Base-by-base conservation (phyloP, 2,113 vertebrate genomes). In the Bettongia penicillata region DNA sequence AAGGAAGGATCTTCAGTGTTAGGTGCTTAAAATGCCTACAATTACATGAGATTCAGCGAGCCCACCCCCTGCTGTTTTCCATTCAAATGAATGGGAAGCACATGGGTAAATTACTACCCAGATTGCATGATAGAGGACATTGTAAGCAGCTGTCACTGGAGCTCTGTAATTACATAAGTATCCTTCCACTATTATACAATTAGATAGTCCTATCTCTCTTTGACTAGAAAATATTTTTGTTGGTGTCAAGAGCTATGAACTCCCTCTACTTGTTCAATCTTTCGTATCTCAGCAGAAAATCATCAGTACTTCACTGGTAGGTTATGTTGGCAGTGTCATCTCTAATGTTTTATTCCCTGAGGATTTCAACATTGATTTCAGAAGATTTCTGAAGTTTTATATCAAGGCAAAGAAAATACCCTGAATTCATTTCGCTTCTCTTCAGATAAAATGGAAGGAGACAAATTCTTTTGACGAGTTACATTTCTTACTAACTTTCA, bases 101-200 rank as follows among this genome's bases (percentile, higher is more conserved):
- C 98, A 50, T 9, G 93, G 97, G 95, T 98, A 98, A 98, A 98
- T 99, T 94, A 97, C 97, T 96, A 31, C 97, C 97, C 95, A 97
- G 96, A 95, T 98, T 0, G 3, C 0, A 0, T 31, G 97, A 77
- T 55, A 96, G 55, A 0, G 89, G 96, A 95, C 97, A 91, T 55
- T 28, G 31, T 93, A 95, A 96, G 93, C 98, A 98, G 97, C 97
- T 98, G 97, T 96, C 98, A 96, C 49, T 14, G 53, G 50, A 90
- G 89, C 94, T 97, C 97, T 98, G 96, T 97, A 98, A 98, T 98
- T 98, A 97, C 96, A 95, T 95, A 98, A 96, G 96, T 96, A 89
- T 97, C 98, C 93, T 97, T 97, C 94, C 97, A 96, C 97, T 96
- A 97, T 97, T 97, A 96, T 53, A 95, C 95, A 97, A 96, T 98